Percentiles rank a stretch among this genome's conserved stretches.
Conservation (phyloP, 1,140 invertebrate genomes). For the Thaumetopoea pityocampa region DNA sequence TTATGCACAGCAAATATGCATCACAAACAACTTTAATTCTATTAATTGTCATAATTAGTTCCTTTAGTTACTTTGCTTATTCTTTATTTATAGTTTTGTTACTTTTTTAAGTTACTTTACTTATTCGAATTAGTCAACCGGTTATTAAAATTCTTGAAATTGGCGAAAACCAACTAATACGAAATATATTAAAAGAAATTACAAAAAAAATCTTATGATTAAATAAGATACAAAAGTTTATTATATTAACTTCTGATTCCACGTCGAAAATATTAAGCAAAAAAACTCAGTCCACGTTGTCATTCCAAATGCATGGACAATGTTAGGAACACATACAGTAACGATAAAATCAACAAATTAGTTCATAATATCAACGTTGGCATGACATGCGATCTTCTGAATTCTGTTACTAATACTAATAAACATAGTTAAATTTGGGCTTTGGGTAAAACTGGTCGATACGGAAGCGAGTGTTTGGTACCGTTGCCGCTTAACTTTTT, state of each 20-base stretch:
- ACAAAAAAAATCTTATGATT: neutral
- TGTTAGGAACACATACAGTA: constrained; percentile 43
- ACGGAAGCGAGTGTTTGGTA: neutral
- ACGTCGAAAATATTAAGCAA: constrained; percentile 18
- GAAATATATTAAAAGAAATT: neutral
- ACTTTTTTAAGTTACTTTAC: no score
- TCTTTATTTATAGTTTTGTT: no score
- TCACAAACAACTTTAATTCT: no score
- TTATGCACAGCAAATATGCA: constrained; percentile 1
- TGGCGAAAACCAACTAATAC: no score
- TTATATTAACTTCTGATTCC: constrained; percentile 28
- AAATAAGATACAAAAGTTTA: no score
- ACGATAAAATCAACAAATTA: constrained; percentile 33
- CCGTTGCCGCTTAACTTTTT: neutral
- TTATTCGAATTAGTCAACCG: no score
- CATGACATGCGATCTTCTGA: constrained; percentile 39
- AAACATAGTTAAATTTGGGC: neutral
- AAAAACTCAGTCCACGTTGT: constrained; percentile 26
- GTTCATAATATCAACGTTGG: constrained; percentile 33
- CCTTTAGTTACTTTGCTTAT: no score
- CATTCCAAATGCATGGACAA: constrained; percentile 35
- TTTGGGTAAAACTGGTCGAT: constrained; percentile 6
- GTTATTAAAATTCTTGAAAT: no score
- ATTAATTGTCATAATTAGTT: no score
- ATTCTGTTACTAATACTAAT: constrained; percentile 4